These are phyloP conservation scores for Choristoneura fumiferana DNA, from an alignment of 1,140 invertebrate genomes.

Conservation along the genomic window DNA sequence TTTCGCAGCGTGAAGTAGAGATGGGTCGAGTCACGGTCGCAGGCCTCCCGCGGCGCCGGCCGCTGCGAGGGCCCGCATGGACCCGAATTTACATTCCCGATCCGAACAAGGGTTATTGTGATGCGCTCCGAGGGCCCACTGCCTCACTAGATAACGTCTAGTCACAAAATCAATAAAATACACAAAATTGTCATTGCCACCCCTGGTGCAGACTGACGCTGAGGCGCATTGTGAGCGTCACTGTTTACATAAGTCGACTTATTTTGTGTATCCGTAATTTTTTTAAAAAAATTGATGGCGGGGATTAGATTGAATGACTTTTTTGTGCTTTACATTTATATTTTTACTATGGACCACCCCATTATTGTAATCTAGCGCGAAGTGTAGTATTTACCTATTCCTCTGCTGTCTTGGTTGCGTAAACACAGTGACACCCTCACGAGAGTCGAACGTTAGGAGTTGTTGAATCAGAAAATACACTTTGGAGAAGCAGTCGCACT, in stretches of 20 bases:
- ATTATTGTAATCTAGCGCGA: not conserved
- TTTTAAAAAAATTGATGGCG: no score
- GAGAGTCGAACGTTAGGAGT: slow-evolving; percentile 61
- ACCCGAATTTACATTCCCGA: slow-evolving; percentile 62
- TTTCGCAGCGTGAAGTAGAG: slow-evolving; percentile 65
- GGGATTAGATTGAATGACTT: no score
- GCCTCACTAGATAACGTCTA: slow-evolving; percentile 32
- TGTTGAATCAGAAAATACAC: slow-evolving; percentile 73
- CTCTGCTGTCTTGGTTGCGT: slow-evolving; percentile 37
- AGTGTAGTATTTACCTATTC: not conserved
- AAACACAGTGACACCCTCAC: slow-evolving; percentile 56
- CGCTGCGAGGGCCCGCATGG: slow-evolving; percentile 45
- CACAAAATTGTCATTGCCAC: slow-evolving; percentile 37
- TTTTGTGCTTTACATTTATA: no score
- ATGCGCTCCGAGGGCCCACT: slow-evolving; percentile 21
- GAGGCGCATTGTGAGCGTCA: slow-evolving; percentile 16
- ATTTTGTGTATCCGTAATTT: slow-evolving; percentile 5
- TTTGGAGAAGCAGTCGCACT: slow-evolving; percentile 68
- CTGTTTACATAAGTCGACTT: slow-evolving; percentile 24
- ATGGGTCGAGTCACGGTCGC: slow-evolving; percentile 50
- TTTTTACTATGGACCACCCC: no score
- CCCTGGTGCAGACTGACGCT: slow-evolving; percentile 18
- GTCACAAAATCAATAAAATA: slow-evolving; percentile 46
- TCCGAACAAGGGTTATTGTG: slow-evolving; percentile 41
- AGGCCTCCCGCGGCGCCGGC: slow-evolving; percentile 52